A percentile compares a stretch with the other conserved stretches of the same genome.
These are phyloP conservation scores for Pogona vitticeps DNA, from an alignment of 2,113 vertebrate genomes.

Conservation along the genomic window DNA sequence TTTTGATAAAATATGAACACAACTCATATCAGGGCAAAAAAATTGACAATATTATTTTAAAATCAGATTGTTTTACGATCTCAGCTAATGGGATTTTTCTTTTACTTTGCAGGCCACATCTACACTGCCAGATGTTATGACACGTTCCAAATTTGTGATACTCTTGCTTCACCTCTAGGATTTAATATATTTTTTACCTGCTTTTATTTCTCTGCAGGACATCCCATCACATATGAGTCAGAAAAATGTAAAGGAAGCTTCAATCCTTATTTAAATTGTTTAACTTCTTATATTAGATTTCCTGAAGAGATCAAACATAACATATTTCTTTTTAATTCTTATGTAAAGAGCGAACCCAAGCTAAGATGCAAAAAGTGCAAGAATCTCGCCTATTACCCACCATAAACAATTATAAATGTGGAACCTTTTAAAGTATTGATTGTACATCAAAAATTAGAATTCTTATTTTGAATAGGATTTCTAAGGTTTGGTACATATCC, in stretches of 20 bases:
- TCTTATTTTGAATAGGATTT: background rate
- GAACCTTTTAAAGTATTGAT: background rate
- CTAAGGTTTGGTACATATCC: background rate
- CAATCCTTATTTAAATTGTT: background rate
- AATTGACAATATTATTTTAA: background rate
- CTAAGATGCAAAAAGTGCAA: background rate
- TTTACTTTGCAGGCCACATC: background rate
- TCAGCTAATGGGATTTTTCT: conserved; percentile 3
- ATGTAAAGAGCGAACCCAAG: background rate
- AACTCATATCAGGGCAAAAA: background rate
- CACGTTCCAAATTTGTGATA: background rate
- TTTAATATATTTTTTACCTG: background rate
- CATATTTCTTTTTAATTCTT: background rate
- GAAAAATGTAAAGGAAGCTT: background rate
- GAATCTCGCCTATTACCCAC: background rate
- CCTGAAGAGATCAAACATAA: background rate
- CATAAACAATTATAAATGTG: background rate
- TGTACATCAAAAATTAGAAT: background rate
- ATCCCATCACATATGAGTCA: background rate
- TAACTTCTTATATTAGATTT: background rate
- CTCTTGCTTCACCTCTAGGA: background rate
- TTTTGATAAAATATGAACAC: conserved; percentile 8
- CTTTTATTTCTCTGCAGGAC: background rate
- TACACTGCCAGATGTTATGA: background rate
- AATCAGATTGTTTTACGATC: background rate